phyloP scores from a whole-genome alignment of 2,888 invertebrate species.

The Nemotelus pantherinus region DNA sequence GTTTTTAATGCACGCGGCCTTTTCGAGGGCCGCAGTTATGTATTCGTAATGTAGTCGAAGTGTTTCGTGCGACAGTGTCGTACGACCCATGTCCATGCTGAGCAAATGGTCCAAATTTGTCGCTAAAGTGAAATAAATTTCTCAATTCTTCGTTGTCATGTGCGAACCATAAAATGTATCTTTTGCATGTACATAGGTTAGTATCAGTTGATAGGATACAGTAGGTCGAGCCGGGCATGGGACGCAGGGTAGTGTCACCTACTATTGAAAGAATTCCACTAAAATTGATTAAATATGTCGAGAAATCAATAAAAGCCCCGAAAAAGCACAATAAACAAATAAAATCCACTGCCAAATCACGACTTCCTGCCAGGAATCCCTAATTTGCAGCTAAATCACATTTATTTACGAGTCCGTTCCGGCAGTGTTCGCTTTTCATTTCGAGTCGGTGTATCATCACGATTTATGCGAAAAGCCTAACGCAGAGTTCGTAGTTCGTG shows the following conservation, averaged over 20 bases:
- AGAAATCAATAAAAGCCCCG: too few species aligned
- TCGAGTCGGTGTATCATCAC: not conserved
- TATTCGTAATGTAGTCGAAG: not conserved
- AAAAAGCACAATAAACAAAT: too few species aligned
- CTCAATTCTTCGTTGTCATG: conserved; percentile 33
- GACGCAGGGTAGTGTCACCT: not conserved
- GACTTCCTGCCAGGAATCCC: too few species aligned
- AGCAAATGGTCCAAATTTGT: conserved; percentile 27
- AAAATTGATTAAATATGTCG: too few species aligned
- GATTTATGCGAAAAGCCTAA: not conserved
- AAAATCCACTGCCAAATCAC: too few species aligned
- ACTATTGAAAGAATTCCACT: too few species aligned
- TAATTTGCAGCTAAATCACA: too few species aligned
- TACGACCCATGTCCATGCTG: conserved; percentile 9
- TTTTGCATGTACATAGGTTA: not conserved
- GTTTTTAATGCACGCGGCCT: conserved; percentile 34
- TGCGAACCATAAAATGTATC: conserved; percentile 36
- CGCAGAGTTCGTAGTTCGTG: conserved; percentile 21
- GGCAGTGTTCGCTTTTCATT: not conserved
- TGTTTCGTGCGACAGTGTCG: conserved; percentile 5
- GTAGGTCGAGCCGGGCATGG: not conserved
- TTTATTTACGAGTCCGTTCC: too few species aligned
- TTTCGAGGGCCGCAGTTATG: not conserved
- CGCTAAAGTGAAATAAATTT: conserved; percentile 37
- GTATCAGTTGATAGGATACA: not conserved